phyloP scores from a whole-genome alignment of 2,888 invertebrate species.

The Stictocephala bisonia region DNA sequence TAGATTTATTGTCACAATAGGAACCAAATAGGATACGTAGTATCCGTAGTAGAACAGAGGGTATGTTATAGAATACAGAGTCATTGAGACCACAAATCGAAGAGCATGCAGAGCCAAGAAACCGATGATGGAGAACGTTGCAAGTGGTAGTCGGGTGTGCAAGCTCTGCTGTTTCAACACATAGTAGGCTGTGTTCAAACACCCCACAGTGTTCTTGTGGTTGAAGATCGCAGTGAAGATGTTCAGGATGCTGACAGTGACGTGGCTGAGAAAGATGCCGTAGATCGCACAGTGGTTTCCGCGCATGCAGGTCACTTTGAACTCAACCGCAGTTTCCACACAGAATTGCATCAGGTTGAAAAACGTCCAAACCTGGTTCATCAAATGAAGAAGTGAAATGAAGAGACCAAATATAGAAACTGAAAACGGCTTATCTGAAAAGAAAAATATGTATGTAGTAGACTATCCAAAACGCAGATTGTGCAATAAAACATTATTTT shows the following conservation, averaged over 20 bases:
- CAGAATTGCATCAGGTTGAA: constrained; percentile 25
- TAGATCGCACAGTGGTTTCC: constrained; percentile 38
- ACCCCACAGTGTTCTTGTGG: constrained; percentile 23
- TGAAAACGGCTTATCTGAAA: constrained; percentile 37
- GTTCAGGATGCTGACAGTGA: constrained; percentile 8
- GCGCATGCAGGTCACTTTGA: constrained; percentile 35
- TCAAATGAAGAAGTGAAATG: constrained; percentile 26
- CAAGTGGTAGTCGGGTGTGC: constrained; percentile 24
- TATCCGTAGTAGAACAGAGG: constrained; percentile 30
- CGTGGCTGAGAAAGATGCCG: constrained; percentile 28
- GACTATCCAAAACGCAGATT: too few species aligned
- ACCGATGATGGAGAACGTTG: constrained; percentile 33
- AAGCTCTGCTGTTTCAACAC: constrained; percentile 25
- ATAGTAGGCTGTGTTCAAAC: constrained; percentile 27
- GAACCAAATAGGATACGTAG: constrained; percentile 34
- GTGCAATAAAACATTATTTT: too few species aligned
- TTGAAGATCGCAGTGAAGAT: constrained; percentile 27
- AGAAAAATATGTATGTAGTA: too few species aligned
- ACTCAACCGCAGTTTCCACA: constrained; percentile 18
- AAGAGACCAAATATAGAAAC: constrained; percentile 9
- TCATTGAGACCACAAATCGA: background rate
- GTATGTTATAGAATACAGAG: background rate
- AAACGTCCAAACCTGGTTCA: constrained; percentile 5
- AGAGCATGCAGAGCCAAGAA: constrained; percentile 14
- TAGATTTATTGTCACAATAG: constrained; percentile 33